These are phyloP conservation scores for Carassius carassius DNA, from an alignment of 2,113 vertebrate genomes.

Conservation along the genomic window DNA sequence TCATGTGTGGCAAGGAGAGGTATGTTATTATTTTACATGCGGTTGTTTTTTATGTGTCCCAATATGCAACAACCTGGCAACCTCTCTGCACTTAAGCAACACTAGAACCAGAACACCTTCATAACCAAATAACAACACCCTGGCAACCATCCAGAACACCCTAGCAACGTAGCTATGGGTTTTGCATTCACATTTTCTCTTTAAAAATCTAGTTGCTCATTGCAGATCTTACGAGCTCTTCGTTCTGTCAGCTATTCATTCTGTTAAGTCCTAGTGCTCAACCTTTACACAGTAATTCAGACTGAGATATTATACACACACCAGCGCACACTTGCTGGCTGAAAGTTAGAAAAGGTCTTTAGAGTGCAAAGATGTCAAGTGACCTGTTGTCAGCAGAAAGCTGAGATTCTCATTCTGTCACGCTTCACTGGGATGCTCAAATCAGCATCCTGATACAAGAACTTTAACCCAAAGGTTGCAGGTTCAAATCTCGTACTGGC, in stretches of 20 bases:
- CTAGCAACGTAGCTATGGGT: neutral
- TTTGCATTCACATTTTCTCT: neutral
- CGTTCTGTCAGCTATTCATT: neutral
- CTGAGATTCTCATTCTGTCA: slow-evolving; percentile 18
- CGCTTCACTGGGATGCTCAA: neutral
- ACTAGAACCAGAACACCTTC: too few relatives aligned
- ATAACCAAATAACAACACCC: neutral
- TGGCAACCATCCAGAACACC: neutral
- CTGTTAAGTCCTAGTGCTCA: neutral
- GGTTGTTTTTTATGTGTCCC: neutral
- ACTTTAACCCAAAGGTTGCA: too few relatives aligned
- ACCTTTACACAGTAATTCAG: neutral
- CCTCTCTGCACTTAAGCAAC: too few relatives aligned
- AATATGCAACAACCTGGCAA: neutral
- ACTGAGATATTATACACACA: slow-evolving; percentile 24
- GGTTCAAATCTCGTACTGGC: too few relatives aligned
- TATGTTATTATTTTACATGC: neutral
- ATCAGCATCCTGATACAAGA: neutral
- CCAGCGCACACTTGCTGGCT: neutral
- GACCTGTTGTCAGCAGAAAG: slow-evolving; percentile 1
- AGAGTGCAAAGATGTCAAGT: neutral
- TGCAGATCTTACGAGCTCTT: neutral
- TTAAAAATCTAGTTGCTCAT: neutral
- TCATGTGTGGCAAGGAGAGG: neutral
- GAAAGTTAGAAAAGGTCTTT: neutral